Base-by-base conservation (phyloP, 2,797 vertebrate genomes). In the Leptoclinus maculatus region DNA sequence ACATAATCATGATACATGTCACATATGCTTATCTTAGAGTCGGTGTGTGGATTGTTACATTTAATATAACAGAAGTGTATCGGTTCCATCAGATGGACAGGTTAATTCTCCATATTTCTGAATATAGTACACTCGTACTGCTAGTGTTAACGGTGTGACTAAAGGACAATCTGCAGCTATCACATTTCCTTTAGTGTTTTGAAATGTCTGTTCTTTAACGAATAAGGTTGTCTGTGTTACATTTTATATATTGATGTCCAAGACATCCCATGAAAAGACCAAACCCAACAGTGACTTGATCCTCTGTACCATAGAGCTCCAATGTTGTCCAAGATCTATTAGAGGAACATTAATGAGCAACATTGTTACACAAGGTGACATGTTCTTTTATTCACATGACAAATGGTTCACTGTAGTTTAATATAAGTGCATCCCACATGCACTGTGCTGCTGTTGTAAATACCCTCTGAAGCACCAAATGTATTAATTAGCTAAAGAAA, bases 341-440 rank as follows among this genome's bases (percentile, higher is more conserved):
- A 51, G 29, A 39, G 58, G 27, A 14, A 39, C 54, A 67, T 59
- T 36, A 49, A 27, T 59, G 25, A 67, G 54, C 23, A 43, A 32
- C 17, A 60, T 11, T 68, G 45, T 53, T 53, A 34, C 19, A 41
- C 13, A 62, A 17, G 23, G 54, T 58, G n/a, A 49, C 41, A 29
- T 47, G 63, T 32, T 76, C 21, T 51, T 47, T 62, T 17, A 68
- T 68, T 54, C 34, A 16, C 45, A 68, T 76, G 56, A 67, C 53
- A 67, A 60, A 53, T 60, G 17, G 43, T 11, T 11, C 13, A 1
- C 27, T 36, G 10, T 45, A 45, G 25, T 53, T 25, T 25, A 53
- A 67, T 51, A 75, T 67, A 3, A 51, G 56, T 58, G 23, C 49
- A n/a, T 74, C 41, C 11, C 32, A 75, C 38, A 5, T 56, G 21